Percentiles rank a stretch among this genome's conserved stretches.
Evolutionary conservation across 53 echinoderm and acorn worm genomes (phyloP).

Genomic region (Antedon mediterranea): DNA sequence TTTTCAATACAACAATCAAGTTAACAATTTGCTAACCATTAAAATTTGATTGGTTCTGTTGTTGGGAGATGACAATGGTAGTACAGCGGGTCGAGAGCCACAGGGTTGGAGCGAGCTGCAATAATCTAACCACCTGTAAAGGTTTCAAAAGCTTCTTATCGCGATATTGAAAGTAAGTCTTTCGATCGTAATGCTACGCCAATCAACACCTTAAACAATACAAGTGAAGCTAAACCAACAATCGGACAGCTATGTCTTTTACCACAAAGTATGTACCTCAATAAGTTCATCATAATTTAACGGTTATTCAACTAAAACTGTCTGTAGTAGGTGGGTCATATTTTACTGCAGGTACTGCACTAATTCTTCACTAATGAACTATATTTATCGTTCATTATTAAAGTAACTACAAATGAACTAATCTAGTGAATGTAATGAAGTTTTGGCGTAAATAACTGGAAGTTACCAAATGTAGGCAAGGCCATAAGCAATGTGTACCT

Average conservation of each 20-base stretch:
- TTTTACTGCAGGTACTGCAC: too few species aligned
- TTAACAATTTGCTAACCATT: neutral
- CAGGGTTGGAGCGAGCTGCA: neutral
- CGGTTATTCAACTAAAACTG: conserved; percentile 1
- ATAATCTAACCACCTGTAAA: neutral
- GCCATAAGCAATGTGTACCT: too few species aligned
- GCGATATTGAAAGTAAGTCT: neutral
- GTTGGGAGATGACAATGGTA: neutral
- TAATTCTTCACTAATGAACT: too few species aligned
- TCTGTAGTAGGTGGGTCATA: too few species aligned
- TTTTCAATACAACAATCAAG: neutral
- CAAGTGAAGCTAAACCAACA: neutral
- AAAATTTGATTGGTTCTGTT: neutral
- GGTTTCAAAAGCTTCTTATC: neutral
- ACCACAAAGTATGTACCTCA: neutral
- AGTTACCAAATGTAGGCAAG: too few species aligned
- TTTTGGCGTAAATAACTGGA: too few species aligned
- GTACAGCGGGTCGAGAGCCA: neutral
- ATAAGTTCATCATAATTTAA: neutral
- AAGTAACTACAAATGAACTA: too few species aligned
- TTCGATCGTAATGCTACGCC: neutral
- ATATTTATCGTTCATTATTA: too few species aligned
- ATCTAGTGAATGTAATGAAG: too few species aligned
- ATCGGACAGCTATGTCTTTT: neutral
- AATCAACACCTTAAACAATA: neutral